A percentile compares a stretch with the other conserved stretches of the same genome.
These are phyloP conservation scores for Dromaius novaehollandiae DNA, from an alignment of 2,113 vertebrate genomes.

Conservation along the genomic window DNA sequence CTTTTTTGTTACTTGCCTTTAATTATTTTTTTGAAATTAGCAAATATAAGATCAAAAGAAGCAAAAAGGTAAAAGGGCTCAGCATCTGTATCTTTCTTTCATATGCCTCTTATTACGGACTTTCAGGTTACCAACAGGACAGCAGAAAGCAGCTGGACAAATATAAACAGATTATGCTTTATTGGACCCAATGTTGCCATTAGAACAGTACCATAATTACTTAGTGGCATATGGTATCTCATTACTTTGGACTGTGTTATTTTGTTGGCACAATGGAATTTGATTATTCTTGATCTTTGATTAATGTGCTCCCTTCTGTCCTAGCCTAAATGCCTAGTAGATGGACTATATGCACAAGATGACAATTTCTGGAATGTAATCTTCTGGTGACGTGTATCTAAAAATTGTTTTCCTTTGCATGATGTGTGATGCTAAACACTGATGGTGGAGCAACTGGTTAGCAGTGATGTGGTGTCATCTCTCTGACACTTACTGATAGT, in stretches of 20 bases:
- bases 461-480: not conserved
- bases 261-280: not conserved
- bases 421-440: not conserved
- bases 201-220: conserved; percentile 12
- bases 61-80: not conserved
- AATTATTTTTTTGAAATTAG: not conserved
- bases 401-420: not conserved
- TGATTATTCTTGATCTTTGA: not conserved
- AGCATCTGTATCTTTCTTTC: not conserved
- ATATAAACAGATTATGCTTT: not conserved
- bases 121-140: not conserved
- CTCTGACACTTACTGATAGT: not conserved
- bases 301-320: not conserved
- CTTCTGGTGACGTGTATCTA: not conserved
- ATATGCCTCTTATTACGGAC: not conserved
- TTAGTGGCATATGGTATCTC: conserved; percentile 14
- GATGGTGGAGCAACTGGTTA: not conserved
- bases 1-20: not conserved
- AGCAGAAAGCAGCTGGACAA: not conserved
- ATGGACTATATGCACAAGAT: not conserved
- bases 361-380: not conserved
- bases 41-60: not conserved
- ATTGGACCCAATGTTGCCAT: conserved; percentile 14
- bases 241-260: not conserved
- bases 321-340: not conserved